Base-by-base conservation (phyloP, 2,113 vertebrate species). In the Colaptes auratus region DNA sequence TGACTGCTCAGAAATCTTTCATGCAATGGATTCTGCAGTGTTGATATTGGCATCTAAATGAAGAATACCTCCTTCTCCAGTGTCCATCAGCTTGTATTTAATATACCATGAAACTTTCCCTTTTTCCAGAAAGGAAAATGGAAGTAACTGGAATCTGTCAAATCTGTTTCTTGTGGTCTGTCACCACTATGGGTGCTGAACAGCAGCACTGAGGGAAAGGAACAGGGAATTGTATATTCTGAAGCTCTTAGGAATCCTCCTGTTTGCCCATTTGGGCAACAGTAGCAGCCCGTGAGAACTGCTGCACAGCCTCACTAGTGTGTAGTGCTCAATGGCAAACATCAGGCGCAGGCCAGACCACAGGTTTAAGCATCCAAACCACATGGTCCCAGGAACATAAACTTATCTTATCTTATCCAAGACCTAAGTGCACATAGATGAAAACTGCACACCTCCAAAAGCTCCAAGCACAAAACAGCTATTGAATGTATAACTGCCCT, bases 271-370 rank as follows among this genome's bases (percentile, higher is more conserved):
- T 35, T 11, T 42, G 46, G 33, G 33, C 48, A 61, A 6, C 3
- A 3, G 16, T 0, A 6, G 3, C 39, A 10, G 3, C 18, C 31
- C 4, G 12, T 17, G 58, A 75, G 25, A n/a, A 13, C 6, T 2
- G 2, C 13, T 63, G 6, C 31, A 31, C 0, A 1, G 5, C 27
- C 69, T 46, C 0, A 0, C 10, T 44, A 4, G 15, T 1, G 16
- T 3, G 0, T 36, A 58, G 27, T 2, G 24, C 78, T 18, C 9
- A 24, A 35, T 25, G 2, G 3, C n/a, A 70, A 82, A 31, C 24
- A 3, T 4, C 25, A 42, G 55, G 35, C 33, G 30, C 52, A 2
- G 0, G 0, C 1, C 23, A 46, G 27, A 65, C 2, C 58, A 10
- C n/a, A 61, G 50, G 21, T 4, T 58, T 4, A 13, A 25, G 23